phyloP scores from a whole-genome alignment of 2,113 vertebrate species.

The Tragelaphus imberbis region DNA sequence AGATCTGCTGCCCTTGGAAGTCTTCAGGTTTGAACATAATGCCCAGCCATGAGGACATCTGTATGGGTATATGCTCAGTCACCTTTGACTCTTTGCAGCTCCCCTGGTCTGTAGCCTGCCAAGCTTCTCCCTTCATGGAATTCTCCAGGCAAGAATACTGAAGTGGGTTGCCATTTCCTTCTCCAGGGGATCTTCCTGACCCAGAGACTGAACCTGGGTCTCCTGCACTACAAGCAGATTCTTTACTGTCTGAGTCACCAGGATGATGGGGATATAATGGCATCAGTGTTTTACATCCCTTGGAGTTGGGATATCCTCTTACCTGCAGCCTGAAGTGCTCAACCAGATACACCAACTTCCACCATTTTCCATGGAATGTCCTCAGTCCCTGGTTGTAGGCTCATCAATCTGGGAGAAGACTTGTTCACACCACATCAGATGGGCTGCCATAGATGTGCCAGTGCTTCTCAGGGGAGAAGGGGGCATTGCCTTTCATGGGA shows the following conservation, averaged over 20 bases:
- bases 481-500: accelerated
- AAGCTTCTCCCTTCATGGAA: not conserved
- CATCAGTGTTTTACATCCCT: not conserved
- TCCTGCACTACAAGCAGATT: not conserved
- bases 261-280: not conserved
- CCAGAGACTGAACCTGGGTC: not conserved
- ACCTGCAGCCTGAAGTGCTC: not conserved
- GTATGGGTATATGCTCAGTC: not conserved
- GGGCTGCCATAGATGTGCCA: not conserved
- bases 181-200: not conserved
- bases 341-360: not conserved
- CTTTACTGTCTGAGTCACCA: not conserved
- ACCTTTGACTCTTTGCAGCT: not conserved
- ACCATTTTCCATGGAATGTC: not conserved
- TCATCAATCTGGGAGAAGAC: not conserved
- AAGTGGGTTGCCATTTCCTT: not conserved
- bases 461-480: not conserved
- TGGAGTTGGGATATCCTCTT: not conserved
- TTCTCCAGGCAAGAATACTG: not conserved
- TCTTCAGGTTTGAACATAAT: not conserved
- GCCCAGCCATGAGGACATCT: not conserved
- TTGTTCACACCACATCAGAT: not conserved
- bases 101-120: not conserved
- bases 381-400: not conserved
- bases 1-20: not conserved